phyloP scores from a whole-genome alignment of 2,888 invertebrate genomes.

The Nomada ruficornis region DNA sequence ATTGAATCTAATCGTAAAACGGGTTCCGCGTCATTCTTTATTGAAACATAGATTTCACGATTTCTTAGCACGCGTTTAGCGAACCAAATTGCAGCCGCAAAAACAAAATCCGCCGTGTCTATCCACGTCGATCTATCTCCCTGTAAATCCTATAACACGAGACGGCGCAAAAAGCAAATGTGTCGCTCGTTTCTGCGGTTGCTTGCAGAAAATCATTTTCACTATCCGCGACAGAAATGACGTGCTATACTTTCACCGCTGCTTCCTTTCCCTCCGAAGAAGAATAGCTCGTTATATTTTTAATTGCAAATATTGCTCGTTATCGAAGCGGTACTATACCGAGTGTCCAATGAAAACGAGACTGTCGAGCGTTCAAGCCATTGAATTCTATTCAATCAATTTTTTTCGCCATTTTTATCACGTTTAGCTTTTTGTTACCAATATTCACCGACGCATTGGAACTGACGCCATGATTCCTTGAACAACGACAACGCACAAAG shows the following conservation, averaged over 20 bases:
- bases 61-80: constrained; percentile 28
- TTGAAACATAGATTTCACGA: constrained; percentile 30
- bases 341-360: constrained; percentile 1
- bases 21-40: constrained; percentile 1
- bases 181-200: constrained; percentile 26
- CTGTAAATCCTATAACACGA: background rate
- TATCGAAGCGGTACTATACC: background rate
- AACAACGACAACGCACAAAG: background rate
- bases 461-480: background rate
- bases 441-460: background rate
- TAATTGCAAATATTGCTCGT: constrained; percentile 13
- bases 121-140: constrained; percentile 26
- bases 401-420: background rate
- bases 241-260: constrained; percentile 29
- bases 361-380: constrained; percentile 14
- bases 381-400: background rate
- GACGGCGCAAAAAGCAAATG: constrained; percentile 28
- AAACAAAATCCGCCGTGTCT: constrained; percentile 30
- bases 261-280: constrained; percentile 10
- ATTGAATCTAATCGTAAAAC: background rate
- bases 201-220: constrained; percentile 44
- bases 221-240: constrained; percentile 9
- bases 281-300: constrained; percentile 20
- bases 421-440: background rate
- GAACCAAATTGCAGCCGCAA: constrained; percentile 13